These are phyloP conservation scores for Dryococelus australis DNA, from an alignment of 2,888 invertebrate genomes.

Conservation along the genomic window DNA sequence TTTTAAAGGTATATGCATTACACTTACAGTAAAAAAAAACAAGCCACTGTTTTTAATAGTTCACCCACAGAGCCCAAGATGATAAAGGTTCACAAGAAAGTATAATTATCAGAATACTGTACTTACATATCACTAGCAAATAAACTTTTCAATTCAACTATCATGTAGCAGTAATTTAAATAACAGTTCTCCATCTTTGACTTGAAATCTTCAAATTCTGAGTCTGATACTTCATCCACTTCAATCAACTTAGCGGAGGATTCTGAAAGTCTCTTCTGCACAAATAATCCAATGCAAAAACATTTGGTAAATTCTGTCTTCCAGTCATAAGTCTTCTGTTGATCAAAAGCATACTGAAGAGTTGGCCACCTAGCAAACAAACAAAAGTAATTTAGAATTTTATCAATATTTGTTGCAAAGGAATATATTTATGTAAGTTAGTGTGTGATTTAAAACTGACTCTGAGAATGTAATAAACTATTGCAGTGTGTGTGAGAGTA, in stretches of 20 bases:
- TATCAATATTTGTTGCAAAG: too few relatives aligned
- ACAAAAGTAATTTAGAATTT: background rate
- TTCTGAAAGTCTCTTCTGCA: slow-evolving; percentile 55
- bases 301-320: slow-evolving; percentile 57
- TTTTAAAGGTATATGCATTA: too few relatives aligned
- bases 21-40: too few relatives aligned
- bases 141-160: slow-evolving; percentile 58
- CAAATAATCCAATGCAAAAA: slow-evolving; percentile 53
- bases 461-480: too few relatives aligned
- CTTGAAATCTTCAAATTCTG: slow-evolving; percentile 59
- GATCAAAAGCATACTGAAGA: slow-evolving; percentile 55
- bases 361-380: slow-evolving; percentile 58
- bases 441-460: too few relatives aligned
- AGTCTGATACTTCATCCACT: slow-evolving; percentile 59
- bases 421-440: too few relatives aligned
- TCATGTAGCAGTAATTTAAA: slow-evolving; percentile 59
- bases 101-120: background rate
- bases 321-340: slow-evolving; percentile 55
- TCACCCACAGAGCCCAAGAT: too few relatives aligned
- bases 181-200: slow-evolving; percentile 57
- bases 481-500: too few relatives aligned
- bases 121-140: slow-evolving; percentile 52
- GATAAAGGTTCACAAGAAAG: too few relatives aligned
- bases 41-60: too few relatives aligned
- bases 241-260: slow-evolving; percentile 61